These are phyloP conservation scores for Trididemnum nubilum DNA, from an alignment of 23 tunicate genomes.

Conservation along the genomic window DNA sequence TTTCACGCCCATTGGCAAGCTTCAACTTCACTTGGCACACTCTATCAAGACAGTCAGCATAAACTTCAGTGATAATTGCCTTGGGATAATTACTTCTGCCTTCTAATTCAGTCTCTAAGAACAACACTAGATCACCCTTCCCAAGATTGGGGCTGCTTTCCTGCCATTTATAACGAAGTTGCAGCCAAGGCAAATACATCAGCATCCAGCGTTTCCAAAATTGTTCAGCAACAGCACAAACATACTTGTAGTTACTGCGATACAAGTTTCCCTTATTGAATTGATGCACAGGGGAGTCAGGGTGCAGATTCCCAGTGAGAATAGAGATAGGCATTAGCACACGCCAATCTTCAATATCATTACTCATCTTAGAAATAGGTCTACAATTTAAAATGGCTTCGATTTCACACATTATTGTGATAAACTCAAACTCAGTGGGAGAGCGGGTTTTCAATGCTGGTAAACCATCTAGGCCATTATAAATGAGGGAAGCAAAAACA, in stretches of 20 bases:
- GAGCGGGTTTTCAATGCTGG: slow-evolving; percentile 20
- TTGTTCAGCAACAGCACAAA: slow-evolving; percentile 16
- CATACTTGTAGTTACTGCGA: slow-evolving; percentile 1
- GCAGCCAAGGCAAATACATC: slow-evolving; percentile 19
- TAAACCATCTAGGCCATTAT: slow-evolving; percentile 16
- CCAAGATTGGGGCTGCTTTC: neutral
- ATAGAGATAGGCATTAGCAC: slow-evolving; percentile 5
- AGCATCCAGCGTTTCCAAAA: slow-evolving; percentile 8
- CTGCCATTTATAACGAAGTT: neutral
- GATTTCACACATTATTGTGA: slow-evolving; percentile 18
- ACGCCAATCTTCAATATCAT: slow-evolving; percentile 16
- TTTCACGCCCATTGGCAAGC: neutral
- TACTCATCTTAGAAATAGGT: slow-evolving; percentile 11
- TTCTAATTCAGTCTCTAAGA: neutral
- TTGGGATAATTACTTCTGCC: neutral
- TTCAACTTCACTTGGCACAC: neutral
- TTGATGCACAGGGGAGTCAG: slow-evolving; percentile 15
- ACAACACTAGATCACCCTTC: neutral
- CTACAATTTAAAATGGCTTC: slow-evolving; percentile 12
- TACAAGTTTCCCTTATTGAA: slow-evolving; percentile 15
- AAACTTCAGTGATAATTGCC: neutral
- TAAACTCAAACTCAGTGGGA: slow-evolving; percentile 19
- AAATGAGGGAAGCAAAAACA: neutral
- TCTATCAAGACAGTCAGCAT: neutral
- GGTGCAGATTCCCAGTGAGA: slow-evolving; percentile 22